Evolutionary conservation across 2,797 vertebrate genomes (phyloP), one percentile per base, ranked within the genome.

Genomic region (Ammospiza maritima): DNA sequence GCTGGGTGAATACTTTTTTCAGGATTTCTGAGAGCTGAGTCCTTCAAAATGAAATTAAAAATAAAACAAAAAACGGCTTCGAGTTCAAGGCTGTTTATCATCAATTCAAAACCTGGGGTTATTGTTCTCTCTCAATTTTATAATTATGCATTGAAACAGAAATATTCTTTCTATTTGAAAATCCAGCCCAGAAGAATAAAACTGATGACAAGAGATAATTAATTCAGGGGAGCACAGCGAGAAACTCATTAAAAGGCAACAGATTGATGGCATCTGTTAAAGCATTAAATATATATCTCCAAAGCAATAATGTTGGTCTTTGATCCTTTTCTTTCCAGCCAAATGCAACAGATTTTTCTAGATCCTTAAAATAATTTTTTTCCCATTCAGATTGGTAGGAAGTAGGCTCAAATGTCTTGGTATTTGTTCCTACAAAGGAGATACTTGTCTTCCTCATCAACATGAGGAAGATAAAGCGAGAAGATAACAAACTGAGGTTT

Each of bases 201-300:
- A 84, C 13, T 54, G 65, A 79, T 58, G 69, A 76, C 85, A 92
- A 66, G 51, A 86, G 79, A 84, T 84, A 93, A 94, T 92, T 93
- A 96, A 94, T 89, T 92, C 73, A 89, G 61, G n/a, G 27, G 79
- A 87, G 50, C 40, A 54, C 50, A 61, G 47, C 64, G 15, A 83
- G 61, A 85, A 93, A 70, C 70, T 95, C 89, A 94, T 94, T 96
- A 95, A 94, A 81, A 91, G 27, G 58, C 66, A 96, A 60, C 77
- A 94, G 89, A 94, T 45, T 85, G 93, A 89, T 94, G 78, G 58
- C 85, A 93, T 94, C 87, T 94, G 87, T 93, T 95, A 76, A 88
- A 95, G 47, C 4, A 11, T 80, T 96, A 92, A 93, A 95, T 61
- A 81, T 67, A 87, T 64, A 65, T 70, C 42, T 80, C 71, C 58